Conservation (phyloP, 2,113 vertebrate species). For the Lichenostomus cassidix region DNA sequence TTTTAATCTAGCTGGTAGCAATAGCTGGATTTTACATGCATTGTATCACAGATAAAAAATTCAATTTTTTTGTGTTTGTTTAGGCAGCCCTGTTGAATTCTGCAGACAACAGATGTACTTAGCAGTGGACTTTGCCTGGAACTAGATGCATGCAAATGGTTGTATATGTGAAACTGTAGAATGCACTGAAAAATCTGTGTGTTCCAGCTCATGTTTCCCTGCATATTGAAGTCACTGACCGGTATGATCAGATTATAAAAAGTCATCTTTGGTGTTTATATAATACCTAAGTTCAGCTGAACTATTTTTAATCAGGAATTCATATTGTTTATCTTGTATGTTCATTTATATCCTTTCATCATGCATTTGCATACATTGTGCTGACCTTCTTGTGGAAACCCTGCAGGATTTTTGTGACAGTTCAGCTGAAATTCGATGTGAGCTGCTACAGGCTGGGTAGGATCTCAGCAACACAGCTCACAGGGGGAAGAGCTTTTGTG, state of each 20-base stretch:
- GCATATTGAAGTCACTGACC: not conserved
- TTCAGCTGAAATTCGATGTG: not conserved
- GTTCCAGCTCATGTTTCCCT: not conserved
- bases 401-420: not conserved
- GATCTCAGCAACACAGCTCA: not conserved
- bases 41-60: not conserved
- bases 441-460: not conserved
- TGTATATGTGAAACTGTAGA: not conserved
- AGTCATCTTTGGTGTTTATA: not conserved
- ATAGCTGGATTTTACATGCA: not conserved
- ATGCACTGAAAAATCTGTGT: conserved; percentile 31
- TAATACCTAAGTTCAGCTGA: not conserved
- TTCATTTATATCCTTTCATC: not conserved
- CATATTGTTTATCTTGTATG: not conserved
- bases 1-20: not conserved
- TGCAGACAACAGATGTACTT: not conserved
- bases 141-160: not conserved
- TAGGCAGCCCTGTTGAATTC: not conserved
- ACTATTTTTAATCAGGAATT: not conserved
- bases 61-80: not conserved
- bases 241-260: not conserved
- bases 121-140: not conserved
- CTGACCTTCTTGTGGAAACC: not conserved
- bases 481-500: not conserved
- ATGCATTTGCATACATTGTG: not conserved